Evolutionary conservation across 2,888 invertebrate genomes (phyloP), one percentile per base, ranked within the genome.

Genomic region (Clunio marinus): DNA sequence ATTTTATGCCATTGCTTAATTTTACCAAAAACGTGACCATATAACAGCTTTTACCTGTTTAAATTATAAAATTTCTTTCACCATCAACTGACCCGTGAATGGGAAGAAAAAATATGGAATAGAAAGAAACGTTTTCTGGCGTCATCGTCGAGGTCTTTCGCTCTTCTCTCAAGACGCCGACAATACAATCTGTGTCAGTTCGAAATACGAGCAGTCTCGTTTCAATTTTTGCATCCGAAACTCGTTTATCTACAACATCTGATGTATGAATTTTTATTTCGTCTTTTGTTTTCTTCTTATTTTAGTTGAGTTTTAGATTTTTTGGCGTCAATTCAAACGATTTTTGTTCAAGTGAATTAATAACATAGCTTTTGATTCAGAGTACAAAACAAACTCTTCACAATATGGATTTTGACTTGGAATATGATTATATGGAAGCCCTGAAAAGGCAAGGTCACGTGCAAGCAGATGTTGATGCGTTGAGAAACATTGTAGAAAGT

Each of bases 361-460:
- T 32, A 32, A 32, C 8, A 7, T 32, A 4, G 32, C 32, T 8
- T 10, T 41, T n/a, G n/a, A n/a, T n/a, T n/a, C n/a, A 32, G 32
- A 10, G 10, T 32, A 32, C 4, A 32, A 7, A 32, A 67, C 28
- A 37, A 20, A 62, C n/a, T n/a, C n/a, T 20, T 37, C 27, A 66
- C 41, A 72, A 70, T 65, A 59, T 62, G 22, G 41, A 69, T n/a
- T 28, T 46, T 28, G 71, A 71, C n/a, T 46, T 72, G 13, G 70
- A 57, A 22, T 72, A 70, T 45, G 69, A 72, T 62, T 60, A 71
- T 1, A 41, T 69, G 20, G 71, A 70, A 7, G 72, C 71, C 3
- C 17, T 71, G 2, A 46, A 69, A 32, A 62, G 69, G 7, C 63
- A 69, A 35, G 67, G 63, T 15, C 41, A 69, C 2, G 35, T 45